These are phyloP conservation scores for Eledone cirrhosa DNA, from an alignment of 2,888 invertebrate species.

Conservation along the genomic window DNA sequence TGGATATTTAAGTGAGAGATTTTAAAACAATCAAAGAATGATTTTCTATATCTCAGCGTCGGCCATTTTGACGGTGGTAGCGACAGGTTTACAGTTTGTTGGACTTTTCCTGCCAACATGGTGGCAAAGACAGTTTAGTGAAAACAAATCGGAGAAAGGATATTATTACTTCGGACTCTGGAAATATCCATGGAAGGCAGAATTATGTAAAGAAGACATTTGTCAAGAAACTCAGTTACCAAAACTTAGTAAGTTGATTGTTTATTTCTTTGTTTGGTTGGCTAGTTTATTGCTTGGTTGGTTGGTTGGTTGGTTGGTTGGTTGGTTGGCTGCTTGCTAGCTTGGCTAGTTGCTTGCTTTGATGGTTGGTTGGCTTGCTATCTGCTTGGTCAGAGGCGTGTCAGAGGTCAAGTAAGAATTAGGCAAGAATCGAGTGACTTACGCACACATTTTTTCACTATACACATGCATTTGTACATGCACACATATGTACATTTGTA, in stretches of 20 bases:
- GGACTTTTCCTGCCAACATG: slow-evolving; percentile 21
- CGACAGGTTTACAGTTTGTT: slow-evolving; percentile 22
- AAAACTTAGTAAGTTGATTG: not conserved
- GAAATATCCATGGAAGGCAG: slow-evolving; percentile 20
- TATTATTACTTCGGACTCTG: slow-evolving; percentile 6
- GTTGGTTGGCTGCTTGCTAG: too few relatives aligned
- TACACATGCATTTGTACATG: too few relatives aligned
- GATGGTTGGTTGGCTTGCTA: too few relatives aligned
- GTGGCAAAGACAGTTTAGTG: not conserved
- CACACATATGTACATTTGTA: too few relatives aligned
- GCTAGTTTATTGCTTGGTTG: not conserved
- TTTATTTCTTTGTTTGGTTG: not conserved
- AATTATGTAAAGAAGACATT: not conserved
- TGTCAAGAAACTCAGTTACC: not conserved
- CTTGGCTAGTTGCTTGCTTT: too few relatives aligned
- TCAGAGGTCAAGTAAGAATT: too few relatives aligned
- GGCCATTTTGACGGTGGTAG: slow-evolving; percentile 14
- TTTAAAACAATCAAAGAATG: not conserved
- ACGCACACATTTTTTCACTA: too few relatives aligned
- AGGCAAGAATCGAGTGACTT: too few relatives aligned
- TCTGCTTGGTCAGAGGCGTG: too few relatives aligned
- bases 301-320: not conserved
- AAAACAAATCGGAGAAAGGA: not conserved
- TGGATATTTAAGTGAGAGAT: too few relatives aligned
- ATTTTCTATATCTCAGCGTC: not conserved